Evolutionary conservation across 2,113 vertebrate genomes (phyloP).

Genomic region (Genyomyrus donnyi): DNA sequence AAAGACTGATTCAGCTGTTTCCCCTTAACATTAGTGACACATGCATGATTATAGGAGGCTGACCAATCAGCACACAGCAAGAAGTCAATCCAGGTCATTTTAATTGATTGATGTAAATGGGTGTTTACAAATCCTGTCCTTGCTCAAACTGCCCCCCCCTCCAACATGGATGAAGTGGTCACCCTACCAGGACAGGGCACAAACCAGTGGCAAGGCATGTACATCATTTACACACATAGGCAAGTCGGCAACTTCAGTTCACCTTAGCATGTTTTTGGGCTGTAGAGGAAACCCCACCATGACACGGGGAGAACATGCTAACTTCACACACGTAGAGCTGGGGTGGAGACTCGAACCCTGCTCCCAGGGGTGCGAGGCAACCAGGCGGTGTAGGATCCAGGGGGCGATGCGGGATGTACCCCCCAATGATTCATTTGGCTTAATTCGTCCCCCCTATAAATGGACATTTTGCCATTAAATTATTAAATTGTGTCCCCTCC

Average conservation of each 20-base stretch:
- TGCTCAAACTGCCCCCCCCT: not conserved
- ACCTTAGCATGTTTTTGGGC: not conserved
- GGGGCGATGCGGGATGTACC: not conserved
- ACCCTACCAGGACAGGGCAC: not conserved
- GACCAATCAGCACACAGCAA: not conserved
- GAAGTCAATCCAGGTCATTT: not conserved
- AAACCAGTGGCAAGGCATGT: not conserved
- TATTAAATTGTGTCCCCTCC: not conserved
- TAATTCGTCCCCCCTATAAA: not conserved
- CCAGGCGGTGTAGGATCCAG: not conserved
- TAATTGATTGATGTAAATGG: not conserved
- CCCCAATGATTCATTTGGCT: not conserved
- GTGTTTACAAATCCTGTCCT: not conserved
- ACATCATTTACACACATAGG: not conserved
- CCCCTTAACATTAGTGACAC: not conserved
- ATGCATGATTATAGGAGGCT: not conserved
- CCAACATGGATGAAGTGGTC: not conserved
- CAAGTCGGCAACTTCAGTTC: not conserved
- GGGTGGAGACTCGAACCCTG: not conserved
- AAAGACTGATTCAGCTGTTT: not conserved
- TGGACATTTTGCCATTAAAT: not conserved
- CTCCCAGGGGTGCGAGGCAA: not conserved
- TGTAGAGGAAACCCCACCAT: not conserved
- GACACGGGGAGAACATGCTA: not conserved
- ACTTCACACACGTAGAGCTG: not conserved